These are phyloP conservation scores for Rhynchomys soricoides DNA, from an alignment of 2,113 vertebrate species.

Conservation along the genomic window DNA sequence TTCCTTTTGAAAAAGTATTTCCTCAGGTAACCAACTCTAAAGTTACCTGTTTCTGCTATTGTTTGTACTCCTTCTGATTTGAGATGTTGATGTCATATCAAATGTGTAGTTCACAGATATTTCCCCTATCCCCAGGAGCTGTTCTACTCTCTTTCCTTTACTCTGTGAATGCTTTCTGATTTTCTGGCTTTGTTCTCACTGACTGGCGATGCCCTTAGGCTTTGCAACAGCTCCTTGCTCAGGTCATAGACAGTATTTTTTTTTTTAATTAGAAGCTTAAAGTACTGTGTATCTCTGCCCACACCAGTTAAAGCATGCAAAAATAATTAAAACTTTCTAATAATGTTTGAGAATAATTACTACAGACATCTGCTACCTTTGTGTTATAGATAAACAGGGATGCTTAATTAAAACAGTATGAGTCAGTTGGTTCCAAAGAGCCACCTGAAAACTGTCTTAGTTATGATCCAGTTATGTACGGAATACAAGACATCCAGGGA, in stretches of 20 bases:
- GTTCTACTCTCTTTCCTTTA: background rate
- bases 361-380: constrained; percentile 8
- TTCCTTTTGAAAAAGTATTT: background rate
- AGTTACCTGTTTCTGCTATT: background rate
- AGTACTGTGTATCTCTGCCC: background rate
- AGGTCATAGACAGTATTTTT: background rate
- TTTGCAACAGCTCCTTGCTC: background rate
- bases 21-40: background rate
- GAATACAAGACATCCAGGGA: constrained; percentile 31
- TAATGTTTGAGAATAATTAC: constrained; percentile 37
- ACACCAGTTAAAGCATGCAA: background rate
- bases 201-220: background rate
- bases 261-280: background rate
- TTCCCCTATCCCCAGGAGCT: background rate
- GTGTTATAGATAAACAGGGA: background rate
- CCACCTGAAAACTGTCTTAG: background rate
- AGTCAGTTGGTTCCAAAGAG: background rate
- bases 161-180: background rate
- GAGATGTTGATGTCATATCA: background rate
- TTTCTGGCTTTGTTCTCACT: background rate
- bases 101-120: background rate
- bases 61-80: background rate
- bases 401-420: constrained; percentile 19
- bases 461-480: constrained; percentile 18
- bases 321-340: constrained; percentile 41